A percentile compares a stretch with the other conserved stretches of the same genome.
phyloP scores from a whole-genome alignment of 2,888 invertebrate genomes.

The Leptinotarsa haldemani region DNA sequence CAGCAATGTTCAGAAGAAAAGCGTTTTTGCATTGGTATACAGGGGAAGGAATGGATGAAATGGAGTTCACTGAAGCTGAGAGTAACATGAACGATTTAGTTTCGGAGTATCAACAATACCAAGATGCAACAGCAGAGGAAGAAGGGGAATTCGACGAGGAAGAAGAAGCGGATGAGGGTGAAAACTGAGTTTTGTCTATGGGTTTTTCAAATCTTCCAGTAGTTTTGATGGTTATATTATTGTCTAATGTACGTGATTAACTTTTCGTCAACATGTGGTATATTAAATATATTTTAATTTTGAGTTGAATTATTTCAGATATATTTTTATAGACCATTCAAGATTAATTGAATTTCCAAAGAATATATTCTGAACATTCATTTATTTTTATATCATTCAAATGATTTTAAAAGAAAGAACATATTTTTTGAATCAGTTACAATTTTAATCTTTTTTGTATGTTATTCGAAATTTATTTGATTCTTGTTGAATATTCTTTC shows the following conservation, averaged over 20 bases:
- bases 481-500: too few species aligned
- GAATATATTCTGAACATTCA: too few species aligned
- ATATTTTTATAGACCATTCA: too few species aligned
- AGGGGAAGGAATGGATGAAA: constrained; percentile 96
- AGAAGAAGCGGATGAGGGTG: constrained; percentile 77
- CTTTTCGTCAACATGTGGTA: constrained; percentile 21
- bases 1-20: constrained; percentile 92
- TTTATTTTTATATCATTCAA: too few species aligned
- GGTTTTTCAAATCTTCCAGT: constrained; percentile 51
- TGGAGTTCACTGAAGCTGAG: constrained; percentile 95
- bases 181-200: constrained; percentile 56
- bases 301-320: constrained; percentile 4
- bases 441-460: too few species aligned
- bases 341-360: too few species aligned
- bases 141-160: constrained; percentile 86
- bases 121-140: constrained; percentile 87
- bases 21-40: constrained; percentile 99
- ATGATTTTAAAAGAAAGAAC: too few species aligned
- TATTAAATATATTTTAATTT: constrained; percentile 38
- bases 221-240: constrained; percentile 43
- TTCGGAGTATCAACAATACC: constrained; percentile 94
- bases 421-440: too few species aligned
- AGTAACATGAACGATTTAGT: constrained; percentile 96
- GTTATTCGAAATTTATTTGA: too few species aligned
- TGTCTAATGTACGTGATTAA: constrained; percentile 30